A percentile compares a stretch with the other conserved stretches of the same genome.
Evolutionary conservation across 1,140 invertebrate species (phyloP).

Genomic region (Capitella teleta): DNA sequence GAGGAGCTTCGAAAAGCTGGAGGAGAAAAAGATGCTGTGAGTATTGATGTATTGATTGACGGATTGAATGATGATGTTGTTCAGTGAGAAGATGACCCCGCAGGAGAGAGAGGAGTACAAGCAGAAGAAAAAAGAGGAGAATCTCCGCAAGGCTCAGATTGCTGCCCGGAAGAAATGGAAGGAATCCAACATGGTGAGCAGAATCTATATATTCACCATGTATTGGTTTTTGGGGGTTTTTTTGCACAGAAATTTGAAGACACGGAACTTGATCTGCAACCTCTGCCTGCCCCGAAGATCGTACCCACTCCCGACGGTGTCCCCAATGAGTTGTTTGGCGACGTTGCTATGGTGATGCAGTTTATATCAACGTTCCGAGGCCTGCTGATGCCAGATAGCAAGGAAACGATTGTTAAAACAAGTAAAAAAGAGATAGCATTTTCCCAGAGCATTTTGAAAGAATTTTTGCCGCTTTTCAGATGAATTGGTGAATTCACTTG

Average conservation of each 20-base stretch:
- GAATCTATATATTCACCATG: background rate
- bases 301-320: constrained; percentile 35
- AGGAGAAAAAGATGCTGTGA: constrained; percentile 33
- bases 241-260: constrained; percentile 28
- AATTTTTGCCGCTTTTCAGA: constrained; percentile 17
- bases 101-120: constrained; percentile 26
- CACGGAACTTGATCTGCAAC: constrained; percentile 23
- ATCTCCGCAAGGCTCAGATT: constrained; percentile 1
- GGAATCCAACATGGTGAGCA: constrained; percentile 17
- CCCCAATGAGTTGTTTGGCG: constrained; percentile 38
- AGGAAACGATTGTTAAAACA: constrained; percentile 18
- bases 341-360: constrained; percentile 38
- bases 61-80: constrained; percentile 7
- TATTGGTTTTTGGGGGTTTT: background rate
- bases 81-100: constrained; percentile 28
- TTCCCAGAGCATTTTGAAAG: background rate
- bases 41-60: background rate
- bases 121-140: constrained; percentile 22
- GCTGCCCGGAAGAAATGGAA: constrained; percentile 8
- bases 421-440: background rate
- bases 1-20: constrained; percentile 20
- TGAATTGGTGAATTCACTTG: constrained; percentile 29
- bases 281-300: constrained; percentile 30
- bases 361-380: constrained; percentile 35
- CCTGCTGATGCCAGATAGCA: constrained; percentile 35